Base-by-base conservation (phyloP, 2,797 vertebrate species). In the Platyrinchus mystaceus region DNA sequence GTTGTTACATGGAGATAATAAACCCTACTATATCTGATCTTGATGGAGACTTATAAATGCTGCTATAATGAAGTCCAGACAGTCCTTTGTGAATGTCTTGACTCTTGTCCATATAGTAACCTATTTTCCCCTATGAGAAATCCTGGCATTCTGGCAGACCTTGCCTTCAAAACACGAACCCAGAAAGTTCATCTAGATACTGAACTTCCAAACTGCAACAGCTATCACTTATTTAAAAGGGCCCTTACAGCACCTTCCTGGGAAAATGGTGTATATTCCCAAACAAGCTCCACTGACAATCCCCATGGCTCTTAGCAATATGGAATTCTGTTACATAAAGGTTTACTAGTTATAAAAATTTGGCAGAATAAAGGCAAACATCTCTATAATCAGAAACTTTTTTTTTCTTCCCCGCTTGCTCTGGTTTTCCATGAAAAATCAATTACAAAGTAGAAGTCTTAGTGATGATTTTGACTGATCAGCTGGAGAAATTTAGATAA, bases 401-500 rank as follows among this genome's bases (percentile, higher is more conserved):
- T 58, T 77, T 64, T 56, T 94, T 68, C 63, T 87, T 73, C 56
- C 86, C 79, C 41, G 39, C 9, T 55, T 66, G 34, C 52, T 78
- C 46, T 41, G 53, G 37, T 81, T 76, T 83, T 67, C 75, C 89
- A 47, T 71, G 41, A 82, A 91, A 95, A 90, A 87, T 39, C 30
- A 4, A 87, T 87, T 96, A 85, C 15, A 30, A 93, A 95, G 66
- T 87, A 56, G 81, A 89, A 96, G 84, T 67, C 93, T 90, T 66
- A 12, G 69, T 95, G 92, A 96, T 96, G 81, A 93, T 96, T 96
- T 96, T 97, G 92, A 97, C 91, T 89, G 93, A 98, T 97, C 97
- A 96, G 87, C 95, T 97, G 95, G 82, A 98, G 97, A 97, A 97
- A 97, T 97, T 93, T 96, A 97, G 97, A 98, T 96, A 97, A 97